Base-by-base conservation (phyloP, 1,140 invertebrate genomes). In the Phenacoccus solenopsis region DNA sequence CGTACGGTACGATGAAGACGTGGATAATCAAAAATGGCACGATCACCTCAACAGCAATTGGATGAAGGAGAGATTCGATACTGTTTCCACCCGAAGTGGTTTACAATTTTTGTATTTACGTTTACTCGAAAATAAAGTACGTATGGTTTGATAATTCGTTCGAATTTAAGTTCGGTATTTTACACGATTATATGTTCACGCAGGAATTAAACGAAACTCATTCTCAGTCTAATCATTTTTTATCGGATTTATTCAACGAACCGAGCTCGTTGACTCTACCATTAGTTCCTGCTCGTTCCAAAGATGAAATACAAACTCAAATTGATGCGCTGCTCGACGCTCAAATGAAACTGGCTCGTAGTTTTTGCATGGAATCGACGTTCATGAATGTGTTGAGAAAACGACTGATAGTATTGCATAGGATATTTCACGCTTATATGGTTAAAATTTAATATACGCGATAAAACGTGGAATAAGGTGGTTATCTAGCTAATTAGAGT, bases 391-490 rank as follows among this genome's bases (percentile, higher is more conserved):
- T 82, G 49, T 76, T 87, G 2, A 79, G 82, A 72, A 83, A 85
- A 75, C 75, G 85, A 69, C 76, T 87, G 67, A 77, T 84, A 20
- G 79, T 87, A 21, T 75, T 87, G n/a, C 83, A 84, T 73, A 76
- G 85, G 70, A 84, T 87, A 68, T 83, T 85, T 75, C 79, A 84
- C 78, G 84, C 85, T 1, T 74, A 86, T 4, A 80, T 81, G 35
- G 78, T 74, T 27, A 83, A 81, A n/a, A 75, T 85, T 83, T 76
- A 84, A 87, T 75, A 49, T 69, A 24, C 59, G 59, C 9, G 59
- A 64, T 64, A 64, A 64, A 25, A 64, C 59, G 4, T 64, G 59
- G 59, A 64, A 64, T 20, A 64, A 64, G 59, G 59, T 64, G 38
- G 16, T 3, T 49, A n/a, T 49, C 38, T 49, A n/a, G 20, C 20